A percentile compares a stretch with the other conserved stretches of the same genome.
phyloP scores from a whole-genome alignment of 2,113 vertebrate species.

The Murina feae region DNA sequence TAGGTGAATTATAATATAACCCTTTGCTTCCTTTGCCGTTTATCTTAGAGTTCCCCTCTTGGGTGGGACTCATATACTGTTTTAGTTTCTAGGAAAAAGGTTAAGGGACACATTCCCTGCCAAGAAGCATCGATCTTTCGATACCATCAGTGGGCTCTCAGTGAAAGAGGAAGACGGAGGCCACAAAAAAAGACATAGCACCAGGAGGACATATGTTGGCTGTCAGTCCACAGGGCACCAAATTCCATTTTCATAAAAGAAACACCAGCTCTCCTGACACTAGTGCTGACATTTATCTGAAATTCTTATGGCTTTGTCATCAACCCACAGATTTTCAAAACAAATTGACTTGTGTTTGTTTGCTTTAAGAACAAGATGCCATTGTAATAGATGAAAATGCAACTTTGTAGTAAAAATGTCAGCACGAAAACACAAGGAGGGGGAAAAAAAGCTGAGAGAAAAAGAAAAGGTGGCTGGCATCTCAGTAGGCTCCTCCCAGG shows the following conservation, averaged over 20 bases:
- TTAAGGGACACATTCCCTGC: constrained; percentile 45
- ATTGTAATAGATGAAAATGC: constrained; percentile 57
- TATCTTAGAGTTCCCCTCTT: background rate
- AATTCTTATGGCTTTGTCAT: constrained; percentile 64
- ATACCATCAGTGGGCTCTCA: constrained; percentile 50
- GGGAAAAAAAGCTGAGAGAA: background rate
- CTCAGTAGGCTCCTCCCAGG: constrained; percentile 7
- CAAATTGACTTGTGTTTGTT: constrained; percentile 54
- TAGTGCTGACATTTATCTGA: constrained; percentile 47
- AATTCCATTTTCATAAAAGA: constrained; percentile 53
- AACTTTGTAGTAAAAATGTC: constrained; percentile 51
- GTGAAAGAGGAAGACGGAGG: constrained; percentile 40
- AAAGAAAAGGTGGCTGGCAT: background rate
- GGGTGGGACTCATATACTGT: constrained; percentile 32
- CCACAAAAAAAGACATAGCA: constrained; percentile 53
- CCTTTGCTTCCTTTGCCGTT: constrained; percentile 15
- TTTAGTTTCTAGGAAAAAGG: background rate
- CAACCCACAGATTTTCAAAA: constrained; percentile 63
- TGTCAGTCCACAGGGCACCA: constrained; percentile 13
- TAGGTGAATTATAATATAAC: constrained; percentile 52
- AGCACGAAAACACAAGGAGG: constrained; percentile 33
- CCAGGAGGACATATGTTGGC: background rate
- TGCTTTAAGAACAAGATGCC: constrained; percentile 55
- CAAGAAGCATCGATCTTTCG: constrained; percentile 59
- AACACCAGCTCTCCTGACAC: constrained; percentile 19